Evolutionary conservation across 2,888 invertebrate genomes (phyloP), one percentile per base, ranked within the genome.

Genomic region (Blastobasis lacticolella): DNA sequence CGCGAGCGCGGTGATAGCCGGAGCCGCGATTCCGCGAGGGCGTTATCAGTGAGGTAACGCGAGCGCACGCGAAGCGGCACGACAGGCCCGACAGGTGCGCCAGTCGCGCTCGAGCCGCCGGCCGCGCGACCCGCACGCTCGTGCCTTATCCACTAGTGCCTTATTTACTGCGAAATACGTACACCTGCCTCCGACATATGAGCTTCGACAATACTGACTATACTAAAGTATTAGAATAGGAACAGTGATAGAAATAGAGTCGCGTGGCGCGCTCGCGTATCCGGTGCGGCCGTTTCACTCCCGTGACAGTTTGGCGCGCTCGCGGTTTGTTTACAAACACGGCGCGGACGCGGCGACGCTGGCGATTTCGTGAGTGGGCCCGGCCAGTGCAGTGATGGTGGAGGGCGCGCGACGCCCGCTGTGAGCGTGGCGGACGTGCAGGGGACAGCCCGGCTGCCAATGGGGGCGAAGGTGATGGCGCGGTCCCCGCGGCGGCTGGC

Each of bases 401-500:
- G 45, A 10, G 48, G 10, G 9, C 23, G 23, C 9, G 43, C 48
- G 45, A 48, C 55, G 58, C 56, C 49, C 46, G 43, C 48, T 45
- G 37, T 53, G 50, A 47, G 23, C 36, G 58, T 47, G 64, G 49
- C 57, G 55, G 58, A 61, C 61, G 56, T 61, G 64, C 59, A 59
- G 59, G 49, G 60, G 62, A 57, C 23, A 3, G 23, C 1, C 23
- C 23, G 56, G 55, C 45, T 36, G 54, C 45, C 47, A 41, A 53
- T 51, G 55, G 53, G 55, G 41, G 56, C 52, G 45, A 51, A 52
- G 54, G 57, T 48, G 54, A 86, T 88, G 88, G 85, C 86, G 57
- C 80, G 87, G 38, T 87, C 88, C 23, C 86, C 87, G 57, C 70
- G 85, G 52, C 69, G 83, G 67, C 73, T 82, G 48, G 64, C 81